Evolutionary conservation across 2,797 vertebrate genomes (phyloP).

Genomic region (Decapterus maruadsi): DNA sequence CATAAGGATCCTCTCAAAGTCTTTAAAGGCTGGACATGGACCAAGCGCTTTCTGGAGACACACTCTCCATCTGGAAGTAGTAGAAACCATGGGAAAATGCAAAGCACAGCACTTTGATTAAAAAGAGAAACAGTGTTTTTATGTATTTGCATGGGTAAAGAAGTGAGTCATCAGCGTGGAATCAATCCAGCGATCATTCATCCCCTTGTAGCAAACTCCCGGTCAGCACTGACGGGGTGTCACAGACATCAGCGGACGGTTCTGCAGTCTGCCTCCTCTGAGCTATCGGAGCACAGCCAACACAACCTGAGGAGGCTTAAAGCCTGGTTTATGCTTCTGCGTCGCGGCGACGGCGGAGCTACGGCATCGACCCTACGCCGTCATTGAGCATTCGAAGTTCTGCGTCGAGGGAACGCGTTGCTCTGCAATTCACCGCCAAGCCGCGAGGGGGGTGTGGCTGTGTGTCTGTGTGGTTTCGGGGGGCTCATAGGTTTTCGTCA

Average conservation of each 20-base stretch:
- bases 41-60: constrained; percentile 19
- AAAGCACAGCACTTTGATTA: constrained; percentile 2
- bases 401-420: too few species aligned
- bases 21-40: constrained; percentile 16
- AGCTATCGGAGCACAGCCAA: neutral
- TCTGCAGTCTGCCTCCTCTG: constrained; percentile 12
- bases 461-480: too few species aligned
- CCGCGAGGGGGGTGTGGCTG: too few species aligned
- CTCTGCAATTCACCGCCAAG: too few species aligned
- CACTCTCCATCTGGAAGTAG: constrained; percentile 37
- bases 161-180: neutral
- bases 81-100: constrained; percentile 11
- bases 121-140: neutral
- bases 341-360: too few species aligned
- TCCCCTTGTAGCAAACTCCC: neutral
- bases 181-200: neutral
- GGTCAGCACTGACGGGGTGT: constrained; percentile 7
- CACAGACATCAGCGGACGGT: neutral
- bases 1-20: neutral
- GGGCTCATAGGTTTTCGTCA: too few species aligned
- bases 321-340: too few species aligned
- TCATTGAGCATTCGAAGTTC: too few species aligned
- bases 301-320: neutral
- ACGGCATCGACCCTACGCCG: too few species aligned
- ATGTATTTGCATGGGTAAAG: neutral